Conservation (phyloP, 1,140 invertebrate genomes). For the Sinonovacula constricta region DNA sequence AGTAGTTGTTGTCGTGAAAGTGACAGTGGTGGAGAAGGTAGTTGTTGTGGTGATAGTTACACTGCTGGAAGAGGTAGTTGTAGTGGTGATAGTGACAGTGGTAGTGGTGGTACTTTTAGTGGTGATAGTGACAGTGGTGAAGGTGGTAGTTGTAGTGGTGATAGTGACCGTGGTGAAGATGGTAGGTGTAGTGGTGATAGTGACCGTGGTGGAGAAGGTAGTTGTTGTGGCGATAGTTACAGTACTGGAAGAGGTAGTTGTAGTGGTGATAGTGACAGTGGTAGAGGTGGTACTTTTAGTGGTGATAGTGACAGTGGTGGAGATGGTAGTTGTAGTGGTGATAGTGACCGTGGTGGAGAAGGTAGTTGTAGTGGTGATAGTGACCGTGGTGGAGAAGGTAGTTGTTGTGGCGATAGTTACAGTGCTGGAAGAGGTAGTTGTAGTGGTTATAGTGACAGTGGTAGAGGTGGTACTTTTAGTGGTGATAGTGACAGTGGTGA, state of each 20-base stretch:
- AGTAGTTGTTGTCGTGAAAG: not conserved
- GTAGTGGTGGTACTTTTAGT: not conserved
- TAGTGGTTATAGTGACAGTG: too few species aligned
- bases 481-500: too few species aligned
- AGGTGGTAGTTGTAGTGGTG: not conserved
- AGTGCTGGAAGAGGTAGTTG: not conserved
- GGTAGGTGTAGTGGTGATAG: not conserved
- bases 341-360: not conserved
- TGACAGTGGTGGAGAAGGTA: not conserved
- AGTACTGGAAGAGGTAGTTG: not conserved
- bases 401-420: not conserved
- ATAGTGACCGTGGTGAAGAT: slow-evolving; percentile 1
- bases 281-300: not conserved
- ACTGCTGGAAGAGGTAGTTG: not conserved
- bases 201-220: not conserved
- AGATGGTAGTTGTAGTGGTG: too few species aligned
- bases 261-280: slow-evolving; percentile 3
- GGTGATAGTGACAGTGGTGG: slow-evolving; percentile 4
- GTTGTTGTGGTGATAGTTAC: not conserved
- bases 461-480: too few species aligned
- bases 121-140: slow-evolving; percentile 3
- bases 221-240: not conserved
- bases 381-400: not conserved
- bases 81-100: slow-evolving; percentile 4
- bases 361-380: not conserved